Base-by-base conservation (phyloP, 2,888 invertebrate species). In the Polymixis lichenea region DNA sequence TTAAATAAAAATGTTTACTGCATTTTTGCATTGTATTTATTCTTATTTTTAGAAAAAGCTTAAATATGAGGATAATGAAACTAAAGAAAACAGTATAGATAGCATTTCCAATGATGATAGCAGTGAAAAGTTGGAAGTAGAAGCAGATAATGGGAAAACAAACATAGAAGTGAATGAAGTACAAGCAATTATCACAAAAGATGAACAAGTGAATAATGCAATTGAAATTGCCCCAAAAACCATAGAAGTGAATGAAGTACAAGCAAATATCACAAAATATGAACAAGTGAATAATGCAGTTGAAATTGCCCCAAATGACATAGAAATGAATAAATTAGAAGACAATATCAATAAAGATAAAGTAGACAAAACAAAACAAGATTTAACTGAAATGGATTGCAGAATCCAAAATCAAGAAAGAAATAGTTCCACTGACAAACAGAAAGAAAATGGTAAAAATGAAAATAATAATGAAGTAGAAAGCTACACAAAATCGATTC, bases 31-130 rank as follows among this genome's bases (percentile, higher is more conserved):
- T 32, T 75, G 9, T 2, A 49, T 55, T 58, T 43, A 32, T 55
- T 62, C 28, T 51, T 69, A 66, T 91, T 90, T n/a, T 32, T 85
- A 94, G 94, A 95, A 94, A 91, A 94, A 92, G 88, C 77, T 86
- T 15, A 94, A 92, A 83, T 65, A 87, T 49, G 79, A 80, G 55
- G 72, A 83, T 75, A 75, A 84, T 53, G 62, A 79, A 58, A 11
- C 55, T 25, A 62, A 71, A 51, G 77, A 77, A 49, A 72, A 64
- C 46, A 56, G 32, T 67, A 13, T 38, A 22, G 60, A 72, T 49
- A 49, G 28, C 68, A 22, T 58, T 38, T 38, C n/a, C 8, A 72
- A 56, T 7, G 28, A 72, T 49, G 60, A 55, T 51, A 70, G 43
- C n/a, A 69, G n/a, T 28, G 46, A 69, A 17, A 60, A 65, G 56